Percentiles rank a stretch among this genome's conserved stretches.
phyloP scores from a whole-genome alignment of 35 echinoderm and acorn worm species.

The Eucidaris tribuloides region DNA sequence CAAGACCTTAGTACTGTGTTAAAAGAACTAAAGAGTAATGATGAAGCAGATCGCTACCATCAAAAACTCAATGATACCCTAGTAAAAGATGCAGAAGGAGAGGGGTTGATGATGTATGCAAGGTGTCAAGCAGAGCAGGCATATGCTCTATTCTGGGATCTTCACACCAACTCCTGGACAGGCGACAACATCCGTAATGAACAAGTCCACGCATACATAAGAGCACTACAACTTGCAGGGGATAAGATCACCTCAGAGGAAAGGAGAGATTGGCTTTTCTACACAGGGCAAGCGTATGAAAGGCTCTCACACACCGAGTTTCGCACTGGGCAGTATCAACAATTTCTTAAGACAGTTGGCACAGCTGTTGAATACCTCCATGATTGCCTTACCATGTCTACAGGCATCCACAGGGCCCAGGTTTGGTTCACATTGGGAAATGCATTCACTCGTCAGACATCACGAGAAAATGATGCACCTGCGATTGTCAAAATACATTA shows the following conservation, averaged over 20 bases:
- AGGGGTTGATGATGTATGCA: background rate
- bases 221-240: background rate
- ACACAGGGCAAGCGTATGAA: background rate
- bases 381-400: background rate
- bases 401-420: background rate
- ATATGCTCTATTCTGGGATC: background rate
- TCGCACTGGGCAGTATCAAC: background rate
- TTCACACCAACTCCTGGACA: background rate
- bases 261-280: conserved; percentile 19
- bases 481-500: background rate
- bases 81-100: background rate
- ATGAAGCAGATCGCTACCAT: background rate
- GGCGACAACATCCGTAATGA: background rate
- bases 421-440: background rate
- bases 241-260: background rate
- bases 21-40: background rate
- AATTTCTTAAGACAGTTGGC: background rate
- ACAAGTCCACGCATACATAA: background rate
- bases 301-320: background rate
- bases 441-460: background rate
- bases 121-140: background rate
- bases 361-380: background rate
- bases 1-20: background rate
- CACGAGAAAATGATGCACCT: background rate
- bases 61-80: background rate